Evolutionary conservation across 2,797 vertebrate genomes (phyloP), one percentile per base, ranked within the genome.

Genomic region (Semotilus atromaculatus): DNA sequence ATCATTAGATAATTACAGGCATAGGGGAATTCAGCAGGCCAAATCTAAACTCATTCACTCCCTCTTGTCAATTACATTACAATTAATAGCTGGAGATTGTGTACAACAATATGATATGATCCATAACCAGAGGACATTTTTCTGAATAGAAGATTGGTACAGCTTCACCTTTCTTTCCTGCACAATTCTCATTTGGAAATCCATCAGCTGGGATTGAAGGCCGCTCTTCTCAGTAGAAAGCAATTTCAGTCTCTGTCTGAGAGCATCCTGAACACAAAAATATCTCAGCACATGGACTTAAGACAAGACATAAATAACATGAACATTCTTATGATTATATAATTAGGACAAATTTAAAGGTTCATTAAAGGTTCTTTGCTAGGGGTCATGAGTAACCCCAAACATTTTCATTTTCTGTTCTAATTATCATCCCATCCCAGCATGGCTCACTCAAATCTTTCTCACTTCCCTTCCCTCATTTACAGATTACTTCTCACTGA

Each of bases 81-180:
- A 40, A 9, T 48, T 70, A 86, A 58, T 68, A 71, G 7, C 58
- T 45, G 10, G 38, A 72, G 29, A 64, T 60, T 51, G 51, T 62
- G 21, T 34, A 23, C n/a, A 38, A 58, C 34, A 29, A 58, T 16
- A 10, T 3, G 53, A 58, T 29, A 10, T 74, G 45, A 53, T 43
- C 34, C 40, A 60, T n/a, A 8, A 81, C 4, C 5, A 81, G 23
- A 81, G 34, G 29, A 21, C 10, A 7, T 26, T 72, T 72, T 71
- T 71, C 34, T 29, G 9, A 31, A 45, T 29, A 21, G 53, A 53
- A 45, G 11, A 26, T 23, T 26, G 19, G 40, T 13, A 70, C 62
- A 58, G 70, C 62, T 80, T 60, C 5, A 98, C 97, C 96, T 97
- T 97, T 90, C 93, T 90, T 89, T 98, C 97, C 91, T 96, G 95